Base-by-base conservation (phyloP, 2,797 vertebrate genomes). In the Sebastes trivittatus region DNA sequence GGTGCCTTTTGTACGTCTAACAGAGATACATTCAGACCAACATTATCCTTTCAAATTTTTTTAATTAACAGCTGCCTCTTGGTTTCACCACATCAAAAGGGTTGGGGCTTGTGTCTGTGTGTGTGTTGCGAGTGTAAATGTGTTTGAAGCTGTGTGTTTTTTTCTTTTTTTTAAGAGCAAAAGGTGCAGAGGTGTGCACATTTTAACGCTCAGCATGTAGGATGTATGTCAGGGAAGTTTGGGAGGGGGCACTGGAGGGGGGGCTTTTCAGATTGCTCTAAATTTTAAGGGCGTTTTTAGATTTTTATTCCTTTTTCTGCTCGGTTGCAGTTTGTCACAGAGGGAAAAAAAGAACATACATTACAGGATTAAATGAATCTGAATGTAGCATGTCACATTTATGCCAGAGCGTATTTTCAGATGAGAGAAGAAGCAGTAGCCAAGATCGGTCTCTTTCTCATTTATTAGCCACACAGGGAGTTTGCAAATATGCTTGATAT, bases 1-100 rank as follows among this genome's bases (percentile, higher is more conserved):
- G 89, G 80, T 82, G 85, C 88, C 92, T 94, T 96, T 96, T 93
- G 93, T 93, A 86, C 86, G 83, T 90, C 85, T 86, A 91, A 91
- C 91, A 93, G 92, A 90, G 92, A 90, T 92, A 93, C 88, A 92
- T 94, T 94, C 93, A 93, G 90, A 84, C 91, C 84, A 80, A 89
- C 91, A 87, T 94, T 93, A 95, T 95, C 92, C 94, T 94, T 93
- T 95, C 94, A 95, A 75, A 91, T 90, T 60, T 38, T 38, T 96
- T 96, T 95, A 95, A 95, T 96, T 95, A 96, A 94, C 93, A 92
- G 92, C 90, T 81, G 90, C 92, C 87, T 93, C 92, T 94, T 93
- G 94, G 92, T 94, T 94, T 95, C 88, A 89, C 78, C 88, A 92
- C 93, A 95, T 95, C 94, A 94, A 95, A 95, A 49, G 92, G 90